phyloP scores from a whole-genome alignment of 2,888 invertebrate species.

The Anaspis maculata region DNA sequence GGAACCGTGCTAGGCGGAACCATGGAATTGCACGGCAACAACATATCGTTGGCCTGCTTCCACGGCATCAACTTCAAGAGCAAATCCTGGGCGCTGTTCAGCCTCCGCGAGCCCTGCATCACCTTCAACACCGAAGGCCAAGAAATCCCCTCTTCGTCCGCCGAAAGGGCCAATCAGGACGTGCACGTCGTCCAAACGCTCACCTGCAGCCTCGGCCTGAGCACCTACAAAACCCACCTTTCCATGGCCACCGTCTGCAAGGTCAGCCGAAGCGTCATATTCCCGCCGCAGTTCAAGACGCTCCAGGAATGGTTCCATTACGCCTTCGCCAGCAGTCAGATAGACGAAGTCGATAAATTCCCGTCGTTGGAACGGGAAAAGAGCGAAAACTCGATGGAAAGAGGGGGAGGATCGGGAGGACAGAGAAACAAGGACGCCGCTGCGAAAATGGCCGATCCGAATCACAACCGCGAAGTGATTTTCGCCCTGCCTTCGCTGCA shows the following conservation, averaged over 20 bases:
- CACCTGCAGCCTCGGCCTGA: constrained; percentile 78
- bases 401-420: constrained; percentile 41
- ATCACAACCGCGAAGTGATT: constrained; percentile 89
- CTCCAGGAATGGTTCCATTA: constrained; percentile 96
- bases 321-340: constrained; percentile 89
- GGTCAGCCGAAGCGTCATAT: constrained; percentile 82
- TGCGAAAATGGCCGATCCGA: constrained; percentile 63
- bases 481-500: constrained; percentile 91
- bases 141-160: constrained; percentile 55
- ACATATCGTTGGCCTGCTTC: constrained; percentile 93
- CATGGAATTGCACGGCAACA: constrained; percentile 80
- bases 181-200: constrained; percentile 85
- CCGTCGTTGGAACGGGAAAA: constrained; percentile 78
- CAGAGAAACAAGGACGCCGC: too few species aligned
- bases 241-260: constrained; percentile 93
- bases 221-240: constrained; percentile 61
- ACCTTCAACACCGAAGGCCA: constrained; percentile 91
- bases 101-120: constrained; percentile 84
- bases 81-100: constrained; percentile 94
- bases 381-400: constrained; percentile 50
- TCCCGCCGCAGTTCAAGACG: constrained; percentile 92
- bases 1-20: constrained; percentile 82
- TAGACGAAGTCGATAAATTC: constrained; percentile 87
- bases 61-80: constrained; percentile 94
- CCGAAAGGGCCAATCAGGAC: constrained; percentile 45